A percentile compares a stretch with the other conserved stretches of the same genome.
phyloP scores from a whole-genome alignment of 2,113 vertebrate species.

The Ctenodactylus gundi region DNA sequence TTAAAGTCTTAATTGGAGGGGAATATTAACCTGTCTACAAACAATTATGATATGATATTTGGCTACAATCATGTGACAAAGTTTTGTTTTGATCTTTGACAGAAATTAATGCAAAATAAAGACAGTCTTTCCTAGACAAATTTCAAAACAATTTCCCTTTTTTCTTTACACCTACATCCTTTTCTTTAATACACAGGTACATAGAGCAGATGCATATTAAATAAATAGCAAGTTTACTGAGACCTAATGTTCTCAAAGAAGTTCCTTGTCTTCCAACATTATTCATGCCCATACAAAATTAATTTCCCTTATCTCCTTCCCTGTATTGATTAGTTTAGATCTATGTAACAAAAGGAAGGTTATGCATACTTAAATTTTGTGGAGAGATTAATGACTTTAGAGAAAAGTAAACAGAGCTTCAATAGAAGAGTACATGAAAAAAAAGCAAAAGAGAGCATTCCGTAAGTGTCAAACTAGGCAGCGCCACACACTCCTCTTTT shows the following conservation, averaged over 20 bases:
- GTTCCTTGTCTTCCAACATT: neutral
- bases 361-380: neutral
- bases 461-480: neutral
- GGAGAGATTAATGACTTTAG: neutral
- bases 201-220: neutral
- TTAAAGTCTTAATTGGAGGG: slow-evolving; percentile 46
- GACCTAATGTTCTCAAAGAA: neutral
- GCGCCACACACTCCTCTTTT: neutral
- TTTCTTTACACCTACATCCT: neutral
- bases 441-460: neutral
- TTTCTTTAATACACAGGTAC: neutral
- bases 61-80: neutral
- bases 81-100: neutral
- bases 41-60: slow-evolving; percentile 24
- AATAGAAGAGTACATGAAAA: neutral
- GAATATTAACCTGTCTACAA: slow-evolving; percentile 29
- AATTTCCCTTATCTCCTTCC: neutral
- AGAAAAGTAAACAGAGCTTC: neutral
- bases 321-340: neutral
- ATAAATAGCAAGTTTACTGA: neutral
- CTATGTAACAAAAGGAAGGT: neutral
- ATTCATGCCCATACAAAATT: neutral
- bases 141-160: neutral
- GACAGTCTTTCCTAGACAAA: neutral
- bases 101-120: neutral